phyloP scores from a whole-genome alignment of 2,888 invertebrate species.

The Caenorhabditis drosophilae region DNA sequence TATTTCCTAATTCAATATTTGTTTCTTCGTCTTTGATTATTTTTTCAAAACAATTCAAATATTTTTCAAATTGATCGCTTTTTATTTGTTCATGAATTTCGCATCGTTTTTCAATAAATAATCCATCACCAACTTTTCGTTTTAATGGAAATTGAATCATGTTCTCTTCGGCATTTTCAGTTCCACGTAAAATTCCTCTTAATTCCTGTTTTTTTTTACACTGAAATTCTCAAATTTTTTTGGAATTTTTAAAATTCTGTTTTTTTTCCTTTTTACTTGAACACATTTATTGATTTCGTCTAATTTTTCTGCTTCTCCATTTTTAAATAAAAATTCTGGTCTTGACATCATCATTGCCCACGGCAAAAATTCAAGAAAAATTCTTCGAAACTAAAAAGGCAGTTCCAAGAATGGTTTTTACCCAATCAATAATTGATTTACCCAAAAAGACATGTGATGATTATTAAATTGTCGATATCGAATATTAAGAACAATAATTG shows the following conservation, averaged over 20 bases:
- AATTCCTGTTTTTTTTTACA: constrained; percentile 29
- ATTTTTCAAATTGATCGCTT: constrained; percentile 26
- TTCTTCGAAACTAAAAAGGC: constrained; percentile 42
- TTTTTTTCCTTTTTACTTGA: too few relatives aligned
- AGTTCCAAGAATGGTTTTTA: neutral
- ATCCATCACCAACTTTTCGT: constrained; percentile 46
- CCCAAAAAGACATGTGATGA: constrained; percentile 43
- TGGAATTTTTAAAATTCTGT: too few relatives aligned
- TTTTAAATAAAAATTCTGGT: constrained; percentile 43
- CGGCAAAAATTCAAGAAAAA: constrained; percentile 57
- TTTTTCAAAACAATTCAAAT: constrained; percentile 28
- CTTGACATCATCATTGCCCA: constrained; percentile 55
- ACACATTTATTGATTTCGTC: constrained; percentile 32
- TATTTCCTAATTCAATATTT: neutral
- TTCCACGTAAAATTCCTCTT: constrained; percentile 26
- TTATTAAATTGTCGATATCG: constrained; percentile 57
- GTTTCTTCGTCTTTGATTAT: constrained; percentile 17
- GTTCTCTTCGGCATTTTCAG: constrained; percentile 13
- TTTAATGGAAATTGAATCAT: constrained; percentile 27
- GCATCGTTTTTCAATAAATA: constrained; percentile 34
- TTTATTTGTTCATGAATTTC: constrained; percentile 24
- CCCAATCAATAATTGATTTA: constrained; percentile 6
- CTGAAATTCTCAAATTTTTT: too few relatives aligned
- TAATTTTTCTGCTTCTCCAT: constrained; percentile 18
- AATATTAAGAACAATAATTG: constrained; percentile 55